Conservation (phyloP, 2,113 vertebrate species). For the Porphyrio hochstetteri region DNA sequence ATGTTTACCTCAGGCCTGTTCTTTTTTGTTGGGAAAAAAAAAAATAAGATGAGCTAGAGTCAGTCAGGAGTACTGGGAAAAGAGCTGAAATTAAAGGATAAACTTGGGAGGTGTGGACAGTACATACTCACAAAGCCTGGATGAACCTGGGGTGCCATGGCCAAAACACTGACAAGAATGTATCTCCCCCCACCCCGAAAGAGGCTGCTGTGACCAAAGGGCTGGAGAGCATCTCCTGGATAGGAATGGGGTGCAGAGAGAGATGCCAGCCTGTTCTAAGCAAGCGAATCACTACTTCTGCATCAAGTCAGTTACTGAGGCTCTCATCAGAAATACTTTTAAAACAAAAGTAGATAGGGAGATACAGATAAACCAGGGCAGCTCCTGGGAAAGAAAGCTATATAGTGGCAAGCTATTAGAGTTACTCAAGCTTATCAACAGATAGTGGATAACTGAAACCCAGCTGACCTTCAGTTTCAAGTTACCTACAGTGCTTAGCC, state of each 20-base stretch:
- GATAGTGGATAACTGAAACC: not conserved
- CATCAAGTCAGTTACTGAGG: not conserved
- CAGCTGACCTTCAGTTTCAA: conserved; percentile 20
- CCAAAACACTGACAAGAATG: not conserved
- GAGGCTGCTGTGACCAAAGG: not conserved
- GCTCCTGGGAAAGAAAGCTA: not conserved
- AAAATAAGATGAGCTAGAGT: not conserved
- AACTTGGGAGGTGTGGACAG: not conserved
- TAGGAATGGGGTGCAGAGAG: not conserved
- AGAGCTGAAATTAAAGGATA: not conserved
- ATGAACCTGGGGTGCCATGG: not conserved
- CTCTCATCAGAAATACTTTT: not conserved
- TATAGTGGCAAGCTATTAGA: not conserved
- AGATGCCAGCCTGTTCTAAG: not conserved
- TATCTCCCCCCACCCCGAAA: not conserved
- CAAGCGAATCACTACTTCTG: not conserved
- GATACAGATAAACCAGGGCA: conserved; percentile 2
- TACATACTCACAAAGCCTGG: not conserved
- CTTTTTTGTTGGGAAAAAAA: not conserved
- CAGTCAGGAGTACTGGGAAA: not conserved
- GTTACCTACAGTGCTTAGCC: not conserved
- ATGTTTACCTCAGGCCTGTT: not conserved
- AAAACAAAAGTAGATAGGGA: not conserved
- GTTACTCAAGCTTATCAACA: conserved; percentile 15
- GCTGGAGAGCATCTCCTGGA: not conserved